Evolutionary conservation across 2,113 vertebrate genomes (phyloP), one percentile per base, ranked within the genome.

Genomic region (Carassius gibelio): DNA sequence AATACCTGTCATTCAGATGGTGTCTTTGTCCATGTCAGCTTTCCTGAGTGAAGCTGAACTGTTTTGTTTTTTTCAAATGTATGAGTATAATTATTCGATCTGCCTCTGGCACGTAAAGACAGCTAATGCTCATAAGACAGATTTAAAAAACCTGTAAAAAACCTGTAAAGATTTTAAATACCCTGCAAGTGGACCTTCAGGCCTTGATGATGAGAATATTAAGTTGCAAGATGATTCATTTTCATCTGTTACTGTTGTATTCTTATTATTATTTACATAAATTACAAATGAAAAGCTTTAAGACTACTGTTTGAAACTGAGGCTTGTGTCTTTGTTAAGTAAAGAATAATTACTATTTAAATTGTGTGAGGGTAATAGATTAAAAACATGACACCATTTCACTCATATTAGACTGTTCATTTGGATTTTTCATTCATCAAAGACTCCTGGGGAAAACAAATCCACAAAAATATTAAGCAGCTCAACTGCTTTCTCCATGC

Each of bases 121-220:
- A 64, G 17, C 57, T 48, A 69, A 71, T 61, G 78, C 42, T 55
- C 2, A 75, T 62, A 21, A 21, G 11, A 48, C 45, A 48, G 9
- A 48, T 48, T 26, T 26, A 26, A 9, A 17, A 38, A 85, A 17
- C n/a, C 52, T 61, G 50, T 36, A 36, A 50, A 50, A 52, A 80
- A n/a, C n/a, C n/a, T n/a, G n/a, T 23, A 48, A 14, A 45, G 38
- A 19, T 72, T 81, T 81, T 62, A 57, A 85, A 55, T 62, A 42
- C 66, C 26, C 52, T 30, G 26, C 55, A 72, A 17, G 11, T 72
- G 84, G n/a, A 62, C 42, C 61, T 81, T 50, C 45, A 69, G 61
- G 62, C 26, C n/a, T 26, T 10, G 10, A 80, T 8, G 19, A 38
- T 64, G n/a, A 80, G 13, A 48, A 23, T 68, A 68, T 68, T 34